Evolutionary conservation across 2,113 vertebrate genomes (phyloP).

Genomic region (Microtus montanus): DNA sequence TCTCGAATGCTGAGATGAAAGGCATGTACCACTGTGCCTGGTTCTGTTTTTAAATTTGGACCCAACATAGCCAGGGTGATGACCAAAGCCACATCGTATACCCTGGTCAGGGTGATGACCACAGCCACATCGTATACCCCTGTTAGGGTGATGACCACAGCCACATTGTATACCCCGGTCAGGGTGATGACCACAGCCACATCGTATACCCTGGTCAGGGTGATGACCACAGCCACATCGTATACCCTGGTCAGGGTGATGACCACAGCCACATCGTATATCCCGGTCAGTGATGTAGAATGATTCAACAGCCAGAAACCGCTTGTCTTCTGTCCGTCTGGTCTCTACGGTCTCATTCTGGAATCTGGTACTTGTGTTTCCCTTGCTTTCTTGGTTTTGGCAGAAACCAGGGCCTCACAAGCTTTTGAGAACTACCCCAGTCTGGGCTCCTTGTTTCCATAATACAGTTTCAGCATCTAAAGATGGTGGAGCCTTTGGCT

Average conservation of each 20-base stretch:
- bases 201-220: no score
- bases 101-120: neutral
- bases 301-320: neutral
- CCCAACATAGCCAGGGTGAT: neutral
- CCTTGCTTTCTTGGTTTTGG: neutral
- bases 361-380: neutral
- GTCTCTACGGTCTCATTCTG: neutral
- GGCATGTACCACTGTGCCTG: neutral
- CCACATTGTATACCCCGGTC: no score
- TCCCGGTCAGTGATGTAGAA: no score
- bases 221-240: no score
- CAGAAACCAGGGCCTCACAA: neutral
- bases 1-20: no score
- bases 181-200: no score
- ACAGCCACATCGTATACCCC: no score
- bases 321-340: neutral
- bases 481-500: neutral
- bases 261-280: no score
- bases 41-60: neutral
- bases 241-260: no score
- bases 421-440: neutral
- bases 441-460: neutral
- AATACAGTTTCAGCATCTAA: neutral
- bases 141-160: no score
- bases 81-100: neutral